A percentile compares a stretch with the other conserved stretches of the same genome.
Evolutionary conservation across 2,797 vertebrate species (phyloP).

Genomic region (Anniella stebbinsi): DNA sequence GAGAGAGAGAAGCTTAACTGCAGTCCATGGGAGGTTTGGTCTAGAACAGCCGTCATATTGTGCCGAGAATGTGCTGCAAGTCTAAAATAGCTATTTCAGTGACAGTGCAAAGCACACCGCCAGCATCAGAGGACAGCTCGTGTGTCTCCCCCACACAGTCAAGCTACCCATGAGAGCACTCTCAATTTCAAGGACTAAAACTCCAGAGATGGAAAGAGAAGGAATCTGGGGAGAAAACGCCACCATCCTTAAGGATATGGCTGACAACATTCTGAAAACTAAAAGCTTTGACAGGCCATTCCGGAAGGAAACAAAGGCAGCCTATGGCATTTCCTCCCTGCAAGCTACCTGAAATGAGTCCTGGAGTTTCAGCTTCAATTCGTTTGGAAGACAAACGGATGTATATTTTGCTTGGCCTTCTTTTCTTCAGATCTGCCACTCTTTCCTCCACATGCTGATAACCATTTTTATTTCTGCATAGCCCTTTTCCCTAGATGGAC

Average conservation of each 20-base stretch:
- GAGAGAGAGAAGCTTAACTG: not conserved
- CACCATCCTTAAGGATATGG: no score
- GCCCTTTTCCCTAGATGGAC: not conserved
- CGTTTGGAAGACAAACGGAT: not conserved
- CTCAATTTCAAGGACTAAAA: not conserved
- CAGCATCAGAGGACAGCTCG: slow-evolving; percentile 38
- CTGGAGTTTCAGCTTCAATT: not conserved
- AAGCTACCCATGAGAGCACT: not conserved
- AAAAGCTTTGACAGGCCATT: not conserved
- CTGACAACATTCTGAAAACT: not conserved
- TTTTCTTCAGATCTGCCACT: accelerated
- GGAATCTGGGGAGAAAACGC: not conserved
- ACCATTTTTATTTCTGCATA: not conserved
- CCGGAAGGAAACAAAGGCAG: not conserved
- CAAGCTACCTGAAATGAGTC: not conserved
- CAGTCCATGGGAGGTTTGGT: not conserved
- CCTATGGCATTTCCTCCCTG: not conserved
- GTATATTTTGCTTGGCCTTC: accelerated
- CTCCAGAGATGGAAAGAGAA: not conserved
- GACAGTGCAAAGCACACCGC: slow-evolving; percentile 34
- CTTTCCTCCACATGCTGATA: not conserved
- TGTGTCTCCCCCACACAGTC: slow-evolving; percentile 58
- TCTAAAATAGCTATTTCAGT: slow-evolving; percentile 60
- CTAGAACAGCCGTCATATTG: slow-evolving; percentile 33
- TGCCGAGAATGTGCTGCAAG: slow-evolving; percentile 39